Evolutionary conservation across 92 coral and sea anemone genomes (phyloP), one percentile per base, ranked within the genome.

Genomic region (Porites cylindrica): DNA sequence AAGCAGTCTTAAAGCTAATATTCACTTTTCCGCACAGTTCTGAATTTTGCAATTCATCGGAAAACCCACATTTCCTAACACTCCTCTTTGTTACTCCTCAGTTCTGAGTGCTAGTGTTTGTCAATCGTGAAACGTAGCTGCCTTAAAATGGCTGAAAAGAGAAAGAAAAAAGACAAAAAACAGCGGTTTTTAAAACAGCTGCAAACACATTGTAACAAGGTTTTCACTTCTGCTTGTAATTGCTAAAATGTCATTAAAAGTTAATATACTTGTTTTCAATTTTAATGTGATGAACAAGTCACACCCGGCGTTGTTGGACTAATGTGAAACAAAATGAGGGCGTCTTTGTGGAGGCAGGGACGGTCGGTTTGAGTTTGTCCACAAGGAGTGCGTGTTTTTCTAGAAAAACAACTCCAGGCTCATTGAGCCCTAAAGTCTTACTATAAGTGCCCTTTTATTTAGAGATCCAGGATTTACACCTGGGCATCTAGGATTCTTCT

Each of bases 401-500:
- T 24, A 19, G 17, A 4, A 13, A 20, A 19, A 64, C 63, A 29
- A 19, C 1, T 7, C 7, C 4, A 12, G 71, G 32, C 18, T 7
- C 11, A 59, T 69, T 54, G 20, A 26, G 26, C 18, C 54, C 14
- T 6, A 7, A 10, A 72, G 8, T 50, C 66, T 58, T 58, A 51
- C 10, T 26, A 76, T 90, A 85, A 90, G 82, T 79, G 82, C 65
- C 52, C 72, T 61, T 87, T 85, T 89, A 60, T 81, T 79, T 85
- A 47, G 9, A 56, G 51, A 63, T 70, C 65, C 68, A 52, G 50
- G 38, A 23, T 53, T 63, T 94, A 92, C 98, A 94, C 98, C 98
- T 94, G 98, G 95, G 90, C 98, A 51, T 75, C 98, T 94, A 94
- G 98, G 98, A 94, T 94, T 58, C 75, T 77, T 78, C 71, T 88